These are phyloP conservation scores for Eupithecia inturbata DNA, from an alignment of 2,888 invertebrate species.

Conservation along the genomic window DNA sequence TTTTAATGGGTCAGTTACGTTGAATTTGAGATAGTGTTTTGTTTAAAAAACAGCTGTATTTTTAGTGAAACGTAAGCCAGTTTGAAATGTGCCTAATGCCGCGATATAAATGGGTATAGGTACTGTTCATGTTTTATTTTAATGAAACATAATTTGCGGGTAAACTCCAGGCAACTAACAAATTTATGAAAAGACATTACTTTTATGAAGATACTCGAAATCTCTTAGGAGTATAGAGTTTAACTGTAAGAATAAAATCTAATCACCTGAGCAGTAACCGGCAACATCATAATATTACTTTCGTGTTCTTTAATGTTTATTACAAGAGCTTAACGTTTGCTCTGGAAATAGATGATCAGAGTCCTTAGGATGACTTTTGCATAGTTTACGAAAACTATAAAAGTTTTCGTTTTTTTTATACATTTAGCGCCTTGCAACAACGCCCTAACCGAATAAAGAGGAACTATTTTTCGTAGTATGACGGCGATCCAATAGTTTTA, in stretches of 20 bases:
- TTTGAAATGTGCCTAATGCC: constrained; percentile 28
- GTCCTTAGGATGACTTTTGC: not conserved
- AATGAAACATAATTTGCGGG: not conserved
- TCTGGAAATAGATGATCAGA: not conserved
- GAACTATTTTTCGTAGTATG: too few species aligned
- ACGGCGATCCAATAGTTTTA: too few species aligned
- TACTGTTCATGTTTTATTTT: not conserved
- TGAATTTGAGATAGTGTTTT: constrained; percentile 35
- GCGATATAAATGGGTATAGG: not conserved
- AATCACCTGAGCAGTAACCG: not conserved
- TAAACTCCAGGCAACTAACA: not conserved
- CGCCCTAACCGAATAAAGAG: too few species aligned
- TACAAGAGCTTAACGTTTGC: not conserved
- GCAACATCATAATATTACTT: not conserved
- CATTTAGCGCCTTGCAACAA: too few species aligned
- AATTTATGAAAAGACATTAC: constrained; percentile 5
- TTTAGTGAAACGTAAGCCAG: constrained; percentile 24
- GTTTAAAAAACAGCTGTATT: constrained; percentile 29
- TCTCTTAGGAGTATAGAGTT: not conserved
- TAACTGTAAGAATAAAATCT: not conserved
- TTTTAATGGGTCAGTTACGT: constrained; percentile 37
- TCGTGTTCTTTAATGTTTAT: not conserved
- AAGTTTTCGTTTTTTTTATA: too few species aligned
- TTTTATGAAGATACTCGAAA: constrained; percentile 4
- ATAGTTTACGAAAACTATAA: too few species aligned